phyloP scores from a whole-genome alignment of 1,140 invertebrate species.

The Wiebesia pumilae region DNA sequence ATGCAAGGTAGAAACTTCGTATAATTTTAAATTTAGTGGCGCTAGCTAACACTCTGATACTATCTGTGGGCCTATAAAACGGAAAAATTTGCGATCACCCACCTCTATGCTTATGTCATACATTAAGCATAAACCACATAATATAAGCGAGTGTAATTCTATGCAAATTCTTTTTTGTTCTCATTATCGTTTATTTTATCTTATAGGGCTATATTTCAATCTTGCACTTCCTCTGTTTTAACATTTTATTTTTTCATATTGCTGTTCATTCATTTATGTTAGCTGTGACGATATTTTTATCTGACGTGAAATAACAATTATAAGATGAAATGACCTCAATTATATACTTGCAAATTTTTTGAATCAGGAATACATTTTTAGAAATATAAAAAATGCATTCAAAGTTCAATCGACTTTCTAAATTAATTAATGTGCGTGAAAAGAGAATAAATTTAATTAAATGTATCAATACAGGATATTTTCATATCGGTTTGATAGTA shows the following conservation, averaged over 20 bases:
- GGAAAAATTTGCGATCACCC: background rate
- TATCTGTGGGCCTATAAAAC: background rate
- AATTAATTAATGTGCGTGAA: no score
- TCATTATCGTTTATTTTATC: background rate
- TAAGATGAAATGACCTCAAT: no score
- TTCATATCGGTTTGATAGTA: no score
- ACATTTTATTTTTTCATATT: background rate
- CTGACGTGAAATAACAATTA: no score
- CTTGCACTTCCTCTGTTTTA: background rate
- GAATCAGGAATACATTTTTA: no score
- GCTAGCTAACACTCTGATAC: background rate
- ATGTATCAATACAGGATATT: no score
- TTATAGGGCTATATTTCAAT: background rate
- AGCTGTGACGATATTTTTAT: no score
- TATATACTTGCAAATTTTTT: no score
- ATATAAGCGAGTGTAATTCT: background rate
- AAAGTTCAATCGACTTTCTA: no score
- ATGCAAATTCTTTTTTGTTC: background rate
- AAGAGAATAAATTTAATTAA: no score
- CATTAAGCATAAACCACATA: background rate
- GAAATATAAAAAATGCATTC: no score
- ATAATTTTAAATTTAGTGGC: constrained; percentile 69
- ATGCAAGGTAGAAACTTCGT: constrained; percentile 61
- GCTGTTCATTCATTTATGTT: background rate
- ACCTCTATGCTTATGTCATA: constrained; percentile 8